phyloP scores from a whole-genome alignment of 1,140 invertebrate species.

The Nylanderia fulva region DNA sequence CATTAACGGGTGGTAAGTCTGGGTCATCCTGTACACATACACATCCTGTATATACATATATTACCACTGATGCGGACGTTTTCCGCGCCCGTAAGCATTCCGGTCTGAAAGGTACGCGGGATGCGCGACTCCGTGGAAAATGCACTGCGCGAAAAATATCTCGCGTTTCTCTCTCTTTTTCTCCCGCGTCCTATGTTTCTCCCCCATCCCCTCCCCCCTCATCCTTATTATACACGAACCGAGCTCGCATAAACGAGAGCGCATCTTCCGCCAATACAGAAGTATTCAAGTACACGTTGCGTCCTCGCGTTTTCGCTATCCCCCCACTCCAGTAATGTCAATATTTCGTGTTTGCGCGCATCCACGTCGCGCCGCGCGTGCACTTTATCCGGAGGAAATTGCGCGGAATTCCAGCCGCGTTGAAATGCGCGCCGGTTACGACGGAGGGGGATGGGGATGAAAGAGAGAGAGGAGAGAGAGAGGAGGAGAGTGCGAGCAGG shows the following conservation, averaged over 20 bases:
- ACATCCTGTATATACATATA: constrained; percentile 46
- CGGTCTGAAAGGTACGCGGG: neutral
- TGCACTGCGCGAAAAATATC: constrained; percentile 63
- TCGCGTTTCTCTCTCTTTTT: constrained; percentile 23
- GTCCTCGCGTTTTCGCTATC: neutral
- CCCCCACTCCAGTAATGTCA: constrained; percentile 60
- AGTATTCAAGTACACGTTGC: too few species aligned
- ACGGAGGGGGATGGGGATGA: neutral
- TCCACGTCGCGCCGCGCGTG: neutral
- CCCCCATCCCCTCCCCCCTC: too few species aligned
- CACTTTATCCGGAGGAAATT: constrained; percentile 69
- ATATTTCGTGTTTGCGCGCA: constrained; percentile 68
- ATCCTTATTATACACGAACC: constrained; percentile 11
- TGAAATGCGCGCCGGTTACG: constrained; percentile 47
- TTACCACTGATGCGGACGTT: constrained; percentile 39
- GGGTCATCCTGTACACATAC: too few species aligned
- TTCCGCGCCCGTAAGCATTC: constrained; percentile 59
- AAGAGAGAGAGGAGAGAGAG: neutral
- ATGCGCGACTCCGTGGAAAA: constrained; percentile 64
- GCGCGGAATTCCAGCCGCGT: constrained; percentile 63
- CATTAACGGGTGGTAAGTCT: too few species aligned
- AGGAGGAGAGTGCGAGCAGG: neutral
- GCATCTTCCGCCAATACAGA: constrained; percentile 39
- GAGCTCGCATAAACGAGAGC: constrained; percentile 59
- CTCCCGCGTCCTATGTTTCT: neutral